Evolutionary conservation across 2,113 vertebrate species (phyloP).

Genomic region (Tragelaphus buxtoni): DNA sequence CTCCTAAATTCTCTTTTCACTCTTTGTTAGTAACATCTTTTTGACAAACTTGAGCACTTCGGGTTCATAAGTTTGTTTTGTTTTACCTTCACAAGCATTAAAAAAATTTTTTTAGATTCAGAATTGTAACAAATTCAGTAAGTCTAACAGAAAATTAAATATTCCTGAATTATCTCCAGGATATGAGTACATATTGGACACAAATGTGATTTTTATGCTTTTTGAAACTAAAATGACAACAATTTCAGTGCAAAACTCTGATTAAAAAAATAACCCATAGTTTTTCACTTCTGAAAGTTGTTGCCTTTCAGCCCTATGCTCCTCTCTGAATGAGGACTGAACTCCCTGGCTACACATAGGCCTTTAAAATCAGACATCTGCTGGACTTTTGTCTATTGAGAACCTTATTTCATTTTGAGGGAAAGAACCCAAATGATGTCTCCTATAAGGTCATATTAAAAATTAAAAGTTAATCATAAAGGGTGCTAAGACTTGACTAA

Average conservation of each 20-base stretch:
- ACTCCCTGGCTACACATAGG: not conserved
- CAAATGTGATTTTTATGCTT: not conserved
- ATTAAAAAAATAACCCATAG: not conserved
- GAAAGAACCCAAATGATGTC: not conserved
- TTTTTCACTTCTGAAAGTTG: not conserved
- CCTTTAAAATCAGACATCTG: not conserved
- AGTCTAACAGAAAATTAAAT: not conserved
- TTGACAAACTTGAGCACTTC: not conserved
- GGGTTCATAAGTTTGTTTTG: not conserved
- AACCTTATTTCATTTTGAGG: not conserved
- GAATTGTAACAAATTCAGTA: not conserved
- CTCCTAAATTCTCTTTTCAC: not conserved
- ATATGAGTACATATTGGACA: fast-evolving
- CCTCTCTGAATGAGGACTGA: fast-evolving
- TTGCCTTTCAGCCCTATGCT: not conserved
- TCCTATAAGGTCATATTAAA: not conserved
- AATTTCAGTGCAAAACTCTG: not conserved
- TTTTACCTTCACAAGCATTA: not conserved
- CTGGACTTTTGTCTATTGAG: not conserved
- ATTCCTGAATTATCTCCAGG: not conserved
- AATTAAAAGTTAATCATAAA: not conserved
- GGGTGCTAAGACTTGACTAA: not conserved
- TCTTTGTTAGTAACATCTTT: not conserved
- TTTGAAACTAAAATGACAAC: not conserved
- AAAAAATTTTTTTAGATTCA: not conserved